These are phyloP conservation scores for Dryocosmus kuriphilus DNA, from an alignment of 2,888 invertebrate species.

Conservation along the genomic window DNA sequence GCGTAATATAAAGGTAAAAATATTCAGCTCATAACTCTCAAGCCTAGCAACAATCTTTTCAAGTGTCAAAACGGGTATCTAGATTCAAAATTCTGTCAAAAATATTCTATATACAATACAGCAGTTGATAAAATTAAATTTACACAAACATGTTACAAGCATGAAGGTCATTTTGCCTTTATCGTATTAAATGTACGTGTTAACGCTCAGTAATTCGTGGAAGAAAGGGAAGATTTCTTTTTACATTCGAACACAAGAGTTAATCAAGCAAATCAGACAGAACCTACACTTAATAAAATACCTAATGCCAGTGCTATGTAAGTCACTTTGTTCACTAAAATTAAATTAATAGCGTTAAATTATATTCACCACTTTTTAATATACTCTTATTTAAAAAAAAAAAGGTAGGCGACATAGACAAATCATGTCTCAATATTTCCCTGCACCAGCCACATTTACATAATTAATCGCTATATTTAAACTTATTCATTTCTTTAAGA, in stretches of 20 bases:
- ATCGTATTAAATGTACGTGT: conserved; percentile 9
- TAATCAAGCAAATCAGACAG: conserved; percentile 15
- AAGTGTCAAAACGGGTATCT: conserved; percentile 61
- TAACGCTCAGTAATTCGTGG: conserved; percentile 1
- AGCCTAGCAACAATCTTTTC: conserved; percentile 49
- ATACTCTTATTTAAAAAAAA: conserved; percentile 1
- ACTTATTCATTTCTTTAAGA: background rate
- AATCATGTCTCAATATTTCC: conserved; percentile 48
- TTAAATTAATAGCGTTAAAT: conserved; percentile 14
- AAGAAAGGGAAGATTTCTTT: conserved; percentile 12
- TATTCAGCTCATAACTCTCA: conserved; percentile 47
- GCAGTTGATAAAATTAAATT: conserved; percentile 49
- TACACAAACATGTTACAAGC: conserved; percentile 46
- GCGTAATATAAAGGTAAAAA: conserved; percentile 69
- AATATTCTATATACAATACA: conserved; percentile 65
- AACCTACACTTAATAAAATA: conserved; percentile 18
- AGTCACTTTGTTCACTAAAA: conserved; percentile 30
- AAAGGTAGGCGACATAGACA: conserved; percentile 27
- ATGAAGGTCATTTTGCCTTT: conserved; percentile 47
- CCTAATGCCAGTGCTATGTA: conserved; percentile 37
- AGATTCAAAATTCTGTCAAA: conserved; percentile 64
- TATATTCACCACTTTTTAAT: conserved; percentile 1
- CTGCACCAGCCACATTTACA: conserved; percentile 58
- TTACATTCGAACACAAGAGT: conserved; percentile 19
- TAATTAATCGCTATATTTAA: background rate